phyloP scores from a whole-genome alignment of 2,113 vertebrate species.

The Carassius carassius region DNA sequence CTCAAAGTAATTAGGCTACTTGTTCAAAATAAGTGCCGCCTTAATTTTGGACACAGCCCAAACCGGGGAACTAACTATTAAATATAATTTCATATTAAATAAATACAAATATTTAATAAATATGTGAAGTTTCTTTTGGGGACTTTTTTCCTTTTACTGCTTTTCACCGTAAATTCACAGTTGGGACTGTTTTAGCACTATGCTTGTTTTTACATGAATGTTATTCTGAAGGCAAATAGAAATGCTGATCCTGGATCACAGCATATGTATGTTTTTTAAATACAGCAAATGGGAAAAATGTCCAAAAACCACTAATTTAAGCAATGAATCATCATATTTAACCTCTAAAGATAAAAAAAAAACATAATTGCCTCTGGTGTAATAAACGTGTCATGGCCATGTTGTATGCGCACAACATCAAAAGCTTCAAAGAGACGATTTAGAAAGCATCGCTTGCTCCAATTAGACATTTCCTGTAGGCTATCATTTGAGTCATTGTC shows the following conservation, averaged over 20 bases:
- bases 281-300: neutral
- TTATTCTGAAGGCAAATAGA: neutral
- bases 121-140: no score
- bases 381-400: neutral
- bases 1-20: no score
- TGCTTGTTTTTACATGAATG: neutral
- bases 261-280: neutral
- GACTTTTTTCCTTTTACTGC: neutral
- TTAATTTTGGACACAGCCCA: no score
- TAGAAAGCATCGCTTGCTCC: neutral
- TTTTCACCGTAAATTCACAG: neutral
- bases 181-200: no score
- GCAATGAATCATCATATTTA: neutral
- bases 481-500: neutral
- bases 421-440: neutral
- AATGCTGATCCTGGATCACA: neutral
- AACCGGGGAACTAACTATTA: no score
- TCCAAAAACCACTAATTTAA: neutral
- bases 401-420: neutral
- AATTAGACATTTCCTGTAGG: neutral
- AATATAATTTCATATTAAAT: no score
- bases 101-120: no score
- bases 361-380: neutral
- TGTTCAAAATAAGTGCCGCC: no score
- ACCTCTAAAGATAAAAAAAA: neutral